Evolutionary conservation across 1,140 invertebrate genomes (phyloP).

Genomic region (Cyphomyrmex costatus): DNA sequence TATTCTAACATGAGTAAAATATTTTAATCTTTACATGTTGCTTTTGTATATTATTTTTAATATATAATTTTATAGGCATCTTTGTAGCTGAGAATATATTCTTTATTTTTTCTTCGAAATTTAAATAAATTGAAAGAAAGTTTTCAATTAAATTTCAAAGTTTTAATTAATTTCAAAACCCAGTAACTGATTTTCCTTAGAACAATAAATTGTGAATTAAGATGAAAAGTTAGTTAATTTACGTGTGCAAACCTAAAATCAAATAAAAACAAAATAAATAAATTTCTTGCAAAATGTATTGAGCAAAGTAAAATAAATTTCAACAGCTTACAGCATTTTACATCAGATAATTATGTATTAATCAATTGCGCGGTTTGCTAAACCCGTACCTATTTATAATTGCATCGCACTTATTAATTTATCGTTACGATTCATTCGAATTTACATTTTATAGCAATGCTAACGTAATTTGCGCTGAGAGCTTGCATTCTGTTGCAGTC

Average conservation of each 20-base stretch:
- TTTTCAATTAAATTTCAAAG: background rate
- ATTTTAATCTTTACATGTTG: background rate
- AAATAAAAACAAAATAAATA: background rate
- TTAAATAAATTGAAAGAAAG: background rate
- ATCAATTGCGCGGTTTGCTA: conserved; percentile 35
- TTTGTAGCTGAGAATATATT: background rate
- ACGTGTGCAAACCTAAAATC: background rate
- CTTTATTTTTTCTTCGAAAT: background rate
- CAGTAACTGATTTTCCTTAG: background rate
- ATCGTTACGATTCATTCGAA: conserved; percentile 44
- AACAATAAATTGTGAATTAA: background rate
- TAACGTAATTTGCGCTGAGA: background rate
- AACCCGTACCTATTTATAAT: conserved; percentile 36
- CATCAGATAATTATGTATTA: conserved; percentile 41
- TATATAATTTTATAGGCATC: background rate
- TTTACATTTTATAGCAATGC: conserved; percentile 40
- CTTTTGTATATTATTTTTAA: background rate
- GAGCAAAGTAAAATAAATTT: conserved; percentile 25
- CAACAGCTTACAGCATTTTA: conserved; percentile 34
- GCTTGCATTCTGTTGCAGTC: background rate
- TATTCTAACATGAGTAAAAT: background rate
- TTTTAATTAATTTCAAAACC: background rate
- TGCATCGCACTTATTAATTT: conserved; percentile 56
- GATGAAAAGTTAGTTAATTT: background rate
- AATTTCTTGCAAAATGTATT: background rate